Conservation (phyloP, 1,140 invertebrate genomes). For the Cyphomyrmex costatus region DNA sequence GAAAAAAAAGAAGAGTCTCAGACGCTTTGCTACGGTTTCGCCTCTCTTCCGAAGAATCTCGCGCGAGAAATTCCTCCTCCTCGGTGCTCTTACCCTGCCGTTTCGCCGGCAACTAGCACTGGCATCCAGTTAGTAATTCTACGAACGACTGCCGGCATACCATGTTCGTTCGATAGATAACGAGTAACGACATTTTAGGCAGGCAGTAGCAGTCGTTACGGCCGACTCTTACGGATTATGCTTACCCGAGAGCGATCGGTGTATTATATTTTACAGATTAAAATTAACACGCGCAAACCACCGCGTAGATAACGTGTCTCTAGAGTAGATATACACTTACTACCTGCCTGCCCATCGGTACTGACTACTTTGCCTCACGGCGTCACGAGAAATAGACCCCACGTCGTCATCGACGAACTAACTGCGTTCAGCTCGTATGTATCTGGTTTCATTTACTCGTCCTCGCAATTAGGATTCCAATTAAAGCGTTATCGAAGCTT, state of each 20-base stretch:
- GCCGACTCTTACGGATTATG: slow-evolving; percentile 44
- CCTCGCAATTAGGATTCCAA: slow-evolving; percentile 73
- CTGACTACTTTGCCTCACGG: slow-evolving; percentile 68
- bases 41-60: slow-evolving; percentile 49
- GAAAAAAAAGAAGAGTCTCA: background rate
- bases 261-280: slow-evolving; percentile 67
- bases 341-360: slow-evolving; percentile 22
- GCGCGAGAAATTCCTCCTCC: slow-evolving; percentile 52
- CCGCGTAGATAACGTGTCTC: slow-evolving; percentile 50
- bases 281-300: slow-evolving; percentile 57
- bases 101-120: slow-evolving; percentile 59
- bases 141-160: slow-evolving; percentile 54
- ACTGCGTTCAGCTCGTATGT: slow-evolving; percentile 40
- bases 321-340: slow-evolving; percentile 32
- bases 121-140: slow-evolving; percentile 61
- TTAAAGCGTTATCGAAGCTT: slow-evolving; percentile 73
- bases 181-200: slow-evolving; percentile 65
- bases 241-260: slow-evolving; percentile 34
- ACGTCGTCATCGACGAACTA: slow-evolving; percentile 33
- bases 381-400: slow-evolving; percentile 62
- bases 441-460: slow-evolving; percentile 66
- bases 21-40: background rate
- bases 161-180: slow-evolving; percentile 53
- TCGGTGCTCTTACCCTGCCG: slow-evolving; percentile 12
- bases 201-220: slow-evolving; percentile 15